A percentile compares a stretch with the other conserved stretches of the same genome.
Conservation (phyloP, 30 jellyfish, hydroid and myxozoan genomes). For the Nemopilema nomurai region DNA sequence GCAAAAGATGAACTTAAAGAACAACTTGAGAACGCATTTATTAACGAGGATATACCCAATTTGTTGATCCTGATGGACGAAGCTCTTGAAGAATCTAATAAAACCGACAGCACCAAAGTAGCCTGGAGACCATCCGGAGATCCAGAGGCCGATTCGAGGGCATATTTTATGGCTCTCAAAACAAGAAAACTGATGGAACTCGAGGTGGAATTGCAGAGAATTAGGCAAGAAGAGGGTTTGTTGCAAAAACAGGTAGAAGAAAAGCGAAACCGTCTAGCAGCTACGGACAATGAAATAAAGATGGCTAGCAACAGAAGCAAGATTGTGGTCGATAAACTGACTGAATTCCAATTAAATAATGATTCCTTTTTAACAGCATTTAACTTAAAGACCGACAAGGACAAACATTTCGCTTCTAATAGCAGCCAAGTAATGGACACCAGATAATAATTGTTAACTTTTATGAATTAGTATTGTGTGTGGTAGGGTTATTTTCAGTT, state of each 20-base stretch:
- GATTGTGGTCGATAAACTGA: not conserved
- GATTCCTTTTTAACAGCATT: not conserved
- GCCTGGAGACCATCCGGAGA: slow-evolving; percentile 70
- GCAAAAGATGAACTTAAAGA: slow-evolving; percentile 31
- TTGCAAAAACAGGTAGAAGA: slow-evolving; percentile 8
- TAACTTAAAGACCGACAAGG: not conserved
- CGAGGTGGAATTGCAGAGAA: slow-evolving; percentile 35
- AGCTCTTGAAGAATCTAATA: slow-evolving; percentile 15
- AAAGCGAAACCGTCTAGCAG: slow-evolving; percentile 23
- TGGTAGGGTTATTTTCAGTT: not conserved
- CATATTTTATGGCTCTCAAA: slow-evolving; percentile 52
- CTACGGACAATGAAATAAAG: slow-evolving; percentile 5
- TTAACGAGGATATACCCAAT: slow-evolving; percentile 5
- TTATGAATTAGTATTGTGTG: not conserved
- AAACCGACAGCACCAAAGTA: not conserved
- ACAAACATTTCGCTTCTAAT: not conserved
- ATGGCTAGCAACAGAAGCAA: not conserved
- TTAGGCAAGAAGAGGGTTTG: slow-evolving; percentile 9
- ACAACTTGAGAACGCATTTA: slow-evolving; percentile 14
- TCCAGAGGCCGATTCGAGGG: slow-evolving; percentile 66
- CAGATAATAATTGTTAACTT: not conserved
- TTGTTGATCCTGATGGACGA: slow-evolving; percentile 30
- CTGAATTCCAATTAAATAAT: slow-evolving; percentile 5
- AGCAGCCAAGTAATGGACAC: not conserved
- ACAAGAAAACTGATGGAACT: slow-evolving; percentile 23